Conservation (phyloP, 2,888 invertebrate genomes). For the Peribatodes rhomboidaria region DNA sequence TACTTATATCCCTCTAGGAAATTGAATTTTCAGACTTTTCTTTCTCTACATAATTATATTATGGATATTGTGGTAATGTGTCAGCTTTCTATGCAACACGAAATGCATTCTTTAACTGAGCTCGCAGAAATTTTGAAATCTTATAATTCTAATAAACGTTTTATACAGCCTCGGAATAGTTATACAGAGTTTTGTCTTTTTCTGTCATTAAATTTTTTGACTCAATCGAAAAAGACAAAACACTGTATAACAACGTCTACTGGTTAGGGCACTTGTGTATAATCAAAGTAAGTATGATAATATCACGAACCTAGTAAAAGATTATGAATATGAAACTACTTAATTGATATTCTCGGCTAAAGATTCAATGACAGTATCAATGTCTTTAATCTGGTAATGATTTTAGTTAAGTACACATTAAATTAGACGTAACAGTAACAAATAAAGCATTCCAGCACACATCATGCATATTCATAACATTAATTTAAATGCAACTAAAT, state of each 20-base stretch:
- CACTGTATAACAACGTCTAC: too few relatives aligned
- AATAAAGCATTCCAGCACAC: slow-evolving; percentile 4
- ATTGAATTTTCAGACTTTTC: slow-evolving; percentile 19
- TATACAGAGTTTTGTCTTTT: too few relatives aligned
- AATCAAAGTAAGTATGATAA: too few relatives aligned
- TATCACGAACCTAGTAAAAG: neutral
- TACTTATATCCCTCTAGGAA: slow-evolving; percentile 1
- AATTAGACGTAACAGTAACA: slow-evolving; percentile 4
- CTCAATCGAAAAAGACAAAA: too few relatives aligned
- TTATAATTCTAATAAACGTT: too few relatives aligned
- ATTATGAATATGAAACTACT: neutral
- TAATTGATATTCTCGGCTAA: neutral
- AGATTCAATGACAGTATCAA: neutral
- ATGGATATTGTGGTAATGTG: neutral
- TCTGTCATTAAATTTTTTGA: too few relatives aligned
- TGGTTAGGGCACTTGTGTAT: too few relatives aligned
- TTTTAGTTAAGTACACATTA: neutral
- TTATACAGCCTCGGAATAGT: too few relatives aligned
- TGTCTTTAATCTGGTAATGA: neutral
- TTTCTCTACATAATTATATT: neutral
- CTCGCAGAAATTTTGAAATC: neutral
- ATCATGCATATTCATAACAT: slow-evolving; percentile 22
- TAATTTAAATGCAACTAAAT: slow-evolving; percentile 26
- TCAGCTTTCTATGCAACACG: neutral
- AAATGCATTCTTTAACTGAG: neutral